Percentiles rank a stretch among this genome's conserved stretches.
Evolutionary conservation across 2,888 invertebrate species (phyloP).

Genomic region (Sinohyriopsis cumingii): DNA sequence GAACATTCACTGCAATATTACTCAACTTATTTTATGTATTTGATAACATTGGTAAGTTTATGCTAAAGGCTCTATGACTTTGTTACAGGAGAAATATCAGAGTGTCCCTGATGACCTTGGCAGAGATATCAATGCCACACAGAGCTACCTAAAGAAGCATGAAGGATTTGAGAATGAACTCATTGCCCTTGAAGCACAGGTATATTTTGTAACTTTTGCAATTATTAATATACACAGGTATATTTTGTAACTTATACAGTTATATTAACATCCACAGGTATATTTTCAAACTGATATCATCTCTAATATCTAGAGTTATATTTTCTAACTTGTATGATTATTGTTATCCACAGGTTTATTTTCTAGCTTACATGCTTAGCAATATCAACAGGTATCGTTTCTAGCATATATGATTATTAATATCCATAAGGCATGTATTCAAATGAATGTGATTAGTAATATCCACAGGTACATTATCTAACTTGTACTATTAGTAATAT

Average conservation of each 20-base stretch:
- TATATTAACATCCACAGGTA: no score
- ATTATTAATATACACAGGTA: background rate
- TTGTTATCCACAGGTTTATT: background rate
- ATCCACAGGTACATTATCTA: no score
- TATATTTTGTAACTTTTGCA: constrained; percentile 71
- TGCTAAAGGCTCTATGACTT: background rate
- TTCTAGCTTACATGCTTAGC: background rate
- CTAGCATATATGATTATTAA: no score
- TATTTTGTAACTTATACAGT: no score
- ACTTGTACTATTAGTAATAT: no score
- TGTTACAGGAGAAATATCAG: constrained; percentile 82
- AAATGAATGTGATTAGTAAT: no score
- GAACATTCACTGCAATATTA: no score
- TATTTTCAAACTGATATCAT: no score
- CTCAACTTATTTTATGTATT: no score
- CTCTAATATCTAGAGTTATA: background rate
- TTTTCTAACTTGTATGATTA: background rate
- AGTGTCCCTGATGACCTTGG: constrained; percentile 85
- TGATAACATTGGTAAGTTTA: no score
- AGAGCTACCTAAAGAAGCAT: constrained; percentile 87
- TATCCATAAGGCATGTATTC: no score
- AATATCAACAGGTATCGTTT: no score
- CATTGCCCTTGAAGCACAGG: constrained; percentile 91
- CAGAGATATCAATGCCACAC: constrained; percentile 88
- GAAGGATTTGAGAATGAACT: constrained; percentile 95